Percentiles rank a stretch among this genome's conserved stretches.
Evolutionary conservation across 92 coral and sea anemone species (phyloP).

Genomic region (Diadumene lineata): DNA sequence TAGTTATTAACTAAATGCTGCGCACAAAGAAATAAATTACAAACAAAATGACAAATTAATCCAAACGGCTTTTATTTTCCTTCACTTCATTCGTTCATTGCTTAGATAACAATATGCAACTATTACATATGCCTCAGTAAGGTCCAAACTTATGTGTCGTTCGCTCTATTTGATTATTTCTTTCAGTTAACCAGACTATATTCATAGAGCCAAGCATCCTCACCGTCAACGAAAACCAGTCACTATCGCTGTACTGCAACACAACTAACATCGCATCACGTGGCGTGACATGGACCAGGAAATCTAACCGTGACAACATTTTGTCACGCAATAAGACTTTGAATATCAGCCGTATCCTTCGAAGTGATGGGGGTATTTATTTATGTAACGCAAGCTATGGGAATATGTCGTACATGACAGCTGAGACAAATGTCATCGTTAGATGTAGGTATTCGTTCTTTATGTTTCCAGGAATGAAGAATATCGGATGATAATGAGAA

Average conservation of each 20-base stretch:
- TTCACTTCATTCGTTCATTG: too few species aligned
- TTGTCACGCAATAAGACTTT: conserved; percentile 24
- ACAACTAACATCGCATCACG: not conserved
- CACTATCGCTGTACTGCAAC: conserved; percentile 16
- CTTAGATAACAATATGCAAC: too few species aligned
- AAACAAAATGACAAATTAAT: too few species aligned
- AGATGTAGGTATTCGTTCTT: conserved; percentile 41
- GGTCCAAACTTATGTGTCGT: too few species aligned
- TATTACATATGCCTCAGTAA: too few species aligned
- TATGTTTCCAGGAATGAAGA: too few species aligned
- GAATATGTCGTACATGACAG: conserved; percentile 1
- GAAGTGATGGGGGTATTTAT: conserved; percentile 33
- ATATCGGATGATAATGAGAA: not conserved
- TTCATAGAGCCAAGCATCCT: not conserved
- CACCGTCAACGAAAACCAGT: not conserved
- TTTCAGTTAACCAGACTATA: not conserved
- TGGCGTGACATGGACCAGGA: conserved; percentile 16
- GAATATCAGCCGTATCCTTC: conserved; percentile 1
- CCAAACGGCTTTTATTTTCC: too few species aligned
- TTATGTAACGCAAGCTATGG: conserved; percentile 32
- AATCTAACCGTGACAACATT: not conserved
- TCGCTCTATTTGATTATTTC: not conserved
- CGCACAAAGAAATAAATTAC: too few species aligned
- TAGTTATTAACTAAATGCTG: too few species aligned
- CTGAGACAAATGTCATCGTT: conserved; percentile 9